Conservation (phyloP, 2,888 invertebrate genomes). For the Agrilus cyanescens region DNA sequence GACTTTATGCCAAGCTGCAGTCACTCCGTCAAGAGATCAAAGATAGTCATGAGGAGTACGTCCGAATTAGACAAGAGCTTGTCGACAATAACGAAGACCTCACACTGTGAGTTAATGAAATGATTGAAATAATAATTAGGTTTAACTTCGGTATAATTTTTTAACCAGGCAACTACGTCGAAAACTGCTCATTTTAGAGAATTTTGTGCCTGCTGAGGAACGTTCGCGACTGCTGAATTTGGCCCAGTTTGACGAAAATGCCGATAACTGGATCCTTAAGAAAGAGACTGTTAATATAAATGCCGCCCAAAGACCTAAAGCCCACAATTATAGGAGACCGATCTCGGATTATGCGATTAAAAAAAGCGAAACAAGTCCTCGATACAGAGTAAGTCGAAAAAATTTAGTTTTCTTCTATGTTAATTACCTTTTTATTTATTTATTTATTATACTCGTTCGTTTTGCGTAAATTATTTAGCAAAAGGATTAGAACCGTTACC, state of each 20-base stretch:
- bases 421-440: no score
- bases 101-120: constrained; percentile 43
- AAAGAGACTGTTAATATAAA: constrained; percentile 27
- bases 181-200: constrained; percentile 77
- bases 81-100: constrained; percentile 87
- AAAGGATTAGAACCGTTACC: no score
- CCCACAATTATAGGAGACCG: constrained; percentile 32
- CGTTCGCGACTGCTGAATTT: constrained; percentile 61
- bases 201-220: constrained; percentile 78
- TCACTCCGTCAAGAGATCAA: constrained; percentile 64
- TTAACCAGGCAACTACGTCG: constrained; percentile 66
- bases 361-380: constrained; percentile 17
- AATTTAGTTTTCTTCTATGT: constrained; percentile 2
- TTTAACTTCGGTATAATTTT: constrained; percentile 6
- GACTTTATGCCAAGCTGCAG: constrained; percentile 74
- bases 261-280: constrained; percentile 55
- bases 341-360: constrained; percentile 32
- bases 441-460: no score
- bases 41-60: constrained; percentile 78
- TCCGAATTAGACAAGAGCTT: constrained; percentile 80
- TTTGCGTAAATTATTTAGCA: no score
- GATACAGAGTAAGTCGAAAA: constrained; percentile 27
- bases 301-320: constrained; percentile 27
- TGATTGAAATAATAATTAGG: background rate
- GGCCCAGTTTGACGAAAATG: constrained; percentile 70